Evolutionary conservation across 1,140 invertebrate species (phyloP), one percentile per base, ranked within the genome.

Genomic region (Drosophila littoralis): DNA sequence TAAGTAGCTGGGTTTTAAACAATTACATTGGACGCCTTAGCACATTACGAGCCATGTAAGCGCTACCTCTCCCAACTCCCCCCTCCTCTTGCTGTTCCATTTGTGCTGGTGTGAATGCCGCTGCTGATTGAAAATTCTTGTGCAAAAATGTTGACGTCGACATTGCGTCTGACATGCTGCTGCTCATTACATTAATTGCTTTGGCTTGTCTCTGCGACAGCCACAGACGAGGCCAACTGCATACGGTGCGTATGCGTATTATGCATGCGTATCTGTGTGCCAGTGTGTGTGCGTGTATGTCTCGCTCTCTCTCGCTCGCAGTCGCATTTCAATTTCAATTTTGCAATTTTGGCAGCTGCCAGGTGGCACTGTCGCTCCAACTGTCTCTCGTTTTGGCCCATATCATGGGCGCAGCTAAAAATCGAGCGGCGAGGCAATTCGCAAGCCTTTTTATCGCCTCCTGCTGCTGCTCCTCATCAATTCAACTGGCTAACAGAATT

Each of bases 101-200:
- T 50, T 36, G 43, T 40, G 54, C 65, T 6, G 42, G 57, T 46
- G 42, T 76, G 74, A 77, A 79, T 83, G 77, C 75, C 65, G 67
- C 60, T 81, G 71, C 73, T 88, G 83, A 88, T 88, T 88, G 83
- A 88, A 88, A 88, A 88, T 88, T 88, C 83, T 88, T 88, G 83
- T 88, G 83, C 83, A 88, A 88, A 88, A 89, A 88, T 88, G 84
- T 79, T 80, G 83, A 89, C 84, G 83, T 89, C 83, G 83, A 83
- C 67, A 82, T 76, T 84, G 81, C 66, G 79, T 59, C 84, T 77
- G 83, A 88, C 83, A 88, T 79, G 83, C 77, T 88, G 83, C 83
- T 80, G 80, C 84, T 88, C 84, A 88, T 88, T 88, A 89, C 84
- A 88, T 88, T 88, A 88, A 88, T 88, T 88, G 84, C 84, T 88